phyloP scores from a whole-genome alignment of 2,888 invertebrate species.

The Philereme vetulata region DNA sequence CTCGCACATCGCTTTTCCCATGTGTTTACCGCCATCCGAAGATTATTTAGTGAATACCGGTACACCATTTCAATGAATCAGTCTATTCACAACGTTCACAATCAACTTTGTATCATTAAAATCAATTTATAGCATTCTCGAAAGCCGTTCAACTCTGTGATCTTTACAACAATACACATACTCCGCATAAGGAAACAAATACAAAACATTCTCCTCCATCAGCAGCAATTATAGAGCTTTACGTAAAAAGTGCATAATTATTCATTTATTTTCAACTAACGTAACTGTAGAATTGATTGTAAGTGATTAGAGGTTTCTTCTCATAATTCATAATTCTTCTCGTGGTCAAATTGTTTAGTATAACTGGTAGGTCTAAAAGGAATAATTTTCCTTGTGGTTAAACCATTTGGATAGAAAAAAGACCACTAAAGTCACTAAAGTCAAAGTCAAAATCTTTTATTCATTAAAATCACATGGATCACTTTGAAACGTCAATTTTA shows the following conservation, averaged over 20 bases:
- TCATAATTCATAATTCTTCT: too few relatives aligned
- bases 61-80: conserved; percentile 21
- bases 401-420: too few relatives aligned
- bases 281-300: background rate
- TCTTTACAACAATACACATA: conserved; percentile 37
- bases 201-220: conserved; percentile 44
- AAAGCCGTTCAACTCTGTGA: conserved; percentile 31
- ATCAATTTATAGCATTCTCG: conserved; percentile 36
- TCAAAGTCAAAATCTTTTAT: too few relatives aligned
- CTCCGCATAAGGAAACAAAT: conserved; percentile 36
- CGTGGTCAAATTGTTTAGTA: too few relatives aligned
- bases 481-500: too few relatives aligned
- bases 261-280: conserved; percentile 35
- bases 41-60: conserved; percentile 16
- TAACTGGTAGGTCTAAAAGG: too few relatives aligned
- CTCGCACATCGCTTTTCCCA: conserved; percentile 9
- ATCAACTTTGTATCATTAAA: conserved; percentile 32
- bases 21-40: conserved; percentile 1
- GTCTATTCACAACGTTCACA: conserved; percentile 28
- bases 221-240: conserved; percentile 43
- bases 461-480: too few relatives aligned
- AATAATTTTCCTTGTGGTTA: too few relatives aligned
- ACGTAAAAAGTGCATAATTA: conserved; percentile 43
- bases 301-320: background rate
- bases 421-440: too few relatives aligned